Evolutionary conservation across 2,797 vertebrate species (phyloP).

Genomic region (Champsocephalus gunnari): DNA sequence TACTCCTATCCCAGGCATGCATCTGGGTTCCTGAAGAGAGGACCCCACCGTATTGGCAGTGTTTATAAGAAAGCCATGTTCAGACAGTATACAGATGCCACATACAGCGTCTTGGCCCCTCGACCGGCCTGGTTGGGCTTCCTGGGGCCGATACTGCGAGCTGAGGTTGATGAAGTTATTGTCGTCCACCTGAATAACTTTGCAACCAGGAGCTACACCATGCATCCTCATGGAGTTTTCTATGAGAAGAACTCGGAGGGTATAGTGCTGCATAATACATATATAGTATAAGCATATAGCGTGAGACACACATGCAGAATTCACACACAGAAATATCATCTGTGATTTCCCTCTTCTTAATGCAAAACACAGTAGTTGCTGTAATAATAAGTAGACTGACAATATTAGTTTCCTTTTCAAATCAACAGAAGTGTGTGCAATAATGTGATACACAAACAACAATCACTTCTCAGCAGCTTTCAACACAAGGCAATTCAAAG

Average conservation of each 20-base stretch:
- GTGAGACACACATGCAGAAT: not conserved
- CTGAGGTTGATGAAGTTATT: slow-evolving; percentile 91
- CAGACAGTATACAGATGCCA: slow-evolving; percentile 88
- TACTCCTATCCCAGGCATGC: slow-evolving; percentile 83
- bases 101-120: slow-evolving; percentile 83
- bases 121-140: slow-evolving; percentile 93
- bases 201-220: slow-evolving; percentile 89
- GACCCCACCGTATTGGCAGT: slow-evolving; percentile 86
- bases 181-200: slow-evolving; percentile 93
- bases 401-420: not conserved
- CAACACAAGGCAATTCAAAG: too few species aligned
- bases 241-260: slow-evolving; percentile 94
- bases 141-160: slow-evolving; percentile 91
- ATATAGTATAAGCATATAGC: not conserved
- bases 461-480: not conserved
- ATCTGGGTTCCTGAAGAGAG: slow-evolving; percentile 82
- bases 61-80: slow-evolving; percentile 95
- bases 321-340: slow-evolving; percentile 1
- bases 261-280: slow-evolving; percentile 64
- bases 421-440: not conserved
- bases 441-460: not conserved
- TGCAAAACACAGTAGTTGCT: not conserved
- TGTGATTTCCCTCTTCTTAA: not conserved
- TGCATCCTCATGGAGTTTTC: slow-evolving; percentile 95
- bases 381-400: not conserved